Conservation (phyloP, 1,140 invertebrate species). For the Agrilus planipennis region DNA sequence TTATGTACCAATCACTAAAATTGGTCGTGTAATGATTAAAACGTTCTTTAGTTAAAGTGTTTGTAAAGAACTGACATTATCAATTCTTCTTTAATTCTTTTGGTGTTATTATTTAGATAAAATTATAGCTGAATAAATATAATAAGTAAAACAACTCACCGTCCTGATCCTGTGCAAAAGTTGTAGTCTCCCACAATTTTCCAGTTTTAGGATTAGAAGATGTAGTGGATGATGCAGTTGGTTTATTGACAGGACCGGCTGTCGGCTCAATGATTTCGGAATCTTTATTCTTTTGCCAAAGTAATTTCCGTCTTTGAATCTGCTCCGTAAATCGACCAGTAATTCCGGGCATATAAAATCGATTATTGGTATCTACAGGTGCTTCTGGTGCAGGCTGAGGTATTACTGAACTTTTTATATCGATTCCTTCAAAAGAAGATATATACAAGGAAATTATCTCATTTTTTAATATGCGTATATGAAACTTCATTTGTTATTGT, state of each 20-base stretch:
- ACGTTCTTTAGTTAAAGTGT: too few species aligned
- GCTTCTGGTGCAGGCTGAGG: constrained; percentile 4
- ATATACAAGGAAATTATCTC: too few species aligned
- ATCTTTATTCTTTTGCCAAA: constrained; percentile 75
- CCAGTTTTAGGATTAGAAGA: constrained; percentile 33
- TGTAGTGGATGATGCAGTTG: constrained; percentile 10
- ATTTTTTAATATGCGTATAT: too few species aligned
- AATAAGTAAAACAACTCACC: constrained; percentile 40
- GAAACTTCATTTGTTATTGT: neutral
- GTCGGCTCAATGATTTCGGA: constrained; percentile 28
- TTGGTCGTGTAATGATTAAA: too few species aligned
- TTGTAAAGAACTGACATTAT: too few species aligned
- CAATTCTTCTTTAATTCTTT: too few species aligned
- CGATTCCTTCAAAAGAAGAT: neutral
- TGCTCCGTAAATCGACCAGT: constrained; percentile 74
- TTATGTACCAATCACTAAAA: too few species aligned
- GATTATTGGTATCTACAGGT: constrained; percentile 17
- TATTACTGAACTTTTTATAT: neutral
- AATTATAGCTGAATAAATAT: too few species aligned
- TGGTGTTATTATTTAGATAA: too few species aligned
- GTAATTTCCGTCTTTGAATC: constrained; percentile 73
- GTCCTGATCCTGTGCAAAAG: constrained; percentile 79
- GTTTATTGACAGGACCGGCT: constrained; percentile 20
- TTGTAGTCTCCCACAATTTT: constrained; percentile 69
- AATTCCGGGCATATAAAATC: constrained; percentile 75